A percentile compares a stretch with the other conserved stretches of the same genome.
These are phyloP conservation scores for Tichodroma muraria DNA, from an alignment of 2,113 vertebrate genomes.

Conservation along the genomic window DNA sequence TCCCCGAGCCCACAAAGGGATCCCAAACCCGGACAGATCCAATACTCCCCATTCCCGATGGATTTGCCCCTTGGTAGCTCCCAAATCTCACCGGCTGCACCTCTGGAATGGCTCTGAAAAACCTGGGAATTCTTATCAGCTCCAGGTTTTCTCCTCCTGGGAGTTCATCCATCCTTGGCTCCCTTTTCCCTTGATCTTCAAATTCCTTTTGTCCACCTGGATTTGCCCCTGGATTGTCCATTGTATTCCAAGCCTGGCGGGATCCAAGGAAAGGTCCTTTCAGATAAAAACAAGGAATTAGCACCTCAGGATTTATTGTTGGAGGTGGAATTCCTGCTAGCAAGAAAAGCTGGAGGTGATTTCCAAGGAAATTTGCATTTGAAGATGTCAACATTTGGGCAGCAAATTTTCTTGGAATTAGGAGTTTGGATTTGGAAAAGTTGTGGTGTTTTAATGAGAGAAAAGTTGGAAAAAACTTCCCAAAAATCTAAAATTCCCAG, in stretches of 20 bases:
- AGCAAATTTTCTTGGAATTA: neutral
- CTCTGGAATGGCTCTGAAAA: neutral
- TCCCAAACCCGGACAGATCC: neutral
- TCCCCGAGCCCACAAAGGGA: neutral
- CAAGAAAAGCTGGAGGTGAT: neutral
- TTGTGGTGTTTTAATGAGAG: neutral
- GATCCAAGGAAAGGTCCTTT: neutral
- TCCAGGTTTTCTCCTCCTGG: neutral
- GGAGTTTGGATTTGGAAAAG: neutral
- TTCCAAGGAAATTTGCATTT: neutral
- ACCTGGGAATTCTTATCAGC: neutral
- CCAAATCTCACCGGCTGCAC: neutral
- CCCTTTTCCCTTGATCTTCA: neutral
- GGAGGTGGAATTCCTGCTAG: neutral
- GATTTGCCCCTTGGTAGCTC: neutral
- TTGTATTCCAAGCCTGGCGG: neutral
- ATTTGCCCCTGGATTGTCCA: neutral
- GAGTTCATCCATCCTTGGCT: neutral
- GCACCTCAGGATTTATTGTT: neutral
- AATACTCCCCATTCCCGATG: fast-evolving
- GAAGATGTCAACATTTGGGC: fast-evolving
- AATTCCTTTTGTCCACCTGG: neutral
- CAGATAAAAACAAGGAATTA: neutral
- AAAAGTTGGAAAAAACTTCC: neutral
- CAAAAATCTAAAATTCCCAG: neutral